Evolutionary conservation across 2,888 invertebrate species (phyloP).

Genomic region (Operophtera brumata): DNA sequence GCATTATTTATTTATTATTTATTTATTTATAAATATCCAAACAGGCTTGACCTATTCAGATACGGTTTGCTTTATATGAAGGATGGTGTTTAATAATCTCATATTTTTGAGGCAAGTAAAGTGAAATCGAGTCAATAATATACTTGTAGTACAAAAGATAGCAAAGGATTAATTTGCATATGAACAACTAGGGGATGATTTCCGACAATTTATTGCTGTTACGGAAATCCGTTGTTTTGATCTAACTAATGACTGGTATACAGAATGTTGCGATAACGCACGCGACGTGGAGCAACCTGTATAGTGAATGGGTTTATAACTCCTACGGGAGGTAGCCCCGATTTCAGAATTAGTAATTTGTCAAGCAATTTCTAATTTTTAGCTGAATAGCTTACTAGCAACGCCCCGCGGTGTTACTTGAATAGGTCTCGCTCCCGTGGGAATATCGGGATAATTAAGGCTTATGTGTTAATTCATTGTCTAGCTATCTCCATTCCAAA

Average conservation of each 20-base stretch:
- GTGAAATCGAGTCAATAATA: not conserved
- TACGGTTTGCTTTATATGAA: too few species aligned
- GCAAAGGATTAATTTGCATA: conserved; percentile 18
- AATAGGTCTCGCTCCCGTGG: too few species aligned
- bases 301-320: conserved; percentile 20
- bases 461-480: too few species aligned
- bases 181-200: conserved; percentile 19
- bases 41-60: too few species aligned
- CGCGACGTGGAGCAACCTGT: conserved; percentile 10
- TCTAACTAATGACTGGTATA: conserved; percentile 54
- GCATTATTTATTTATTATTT: too few species aligned
- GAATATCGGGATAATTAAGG: too few species aligned
- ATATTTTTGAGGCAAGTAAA: not conserved
- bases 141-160: not conserved
- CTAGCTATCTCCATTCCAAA: too few species aligned
- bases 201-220: conserved; percentile 18
- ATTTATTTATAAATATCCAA: too few species aligned
- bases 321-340: not conserved
- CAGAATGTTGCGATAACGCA: conserved; percentile 33
- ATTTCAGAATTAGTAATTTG: conserved; percentile 1
- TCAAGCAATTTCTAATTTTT: not conserved
- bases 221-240: conserved; percentile 53
- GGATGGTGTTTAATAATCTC: too few species aligned
- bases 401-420: too few species aligned
- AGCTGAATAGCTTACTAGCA: too few species aligned